Conservation (phyloP, 1,140 invertebrate genomes). For the Antheraea mylitta region DNA sequence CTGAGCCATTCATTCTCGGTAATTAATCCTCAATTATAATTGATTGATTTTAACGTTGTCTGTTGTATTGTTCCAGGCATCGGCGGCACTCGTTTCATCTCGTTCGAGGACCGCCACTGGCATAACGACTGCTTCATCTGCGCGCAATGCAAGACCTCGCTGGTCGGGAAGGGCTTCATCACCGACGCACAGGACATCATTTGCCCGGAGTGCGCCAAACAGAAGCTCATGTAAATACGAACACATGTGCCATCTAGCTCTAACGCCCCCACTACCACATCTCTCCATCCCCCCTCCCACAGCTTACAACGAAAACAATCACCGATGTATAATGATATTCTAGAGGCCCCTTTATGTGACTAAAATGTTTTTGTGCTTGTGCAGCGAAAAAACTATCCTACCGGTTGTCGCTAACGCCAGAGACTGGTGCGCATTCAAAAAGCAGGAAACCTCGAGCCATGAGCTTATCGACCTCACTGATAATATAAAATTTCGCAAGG, state of each 20-base stretch:
- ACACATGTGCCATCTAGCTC: slow-evolving; percentile 16
- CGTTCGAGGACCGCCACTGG: slow-evolving; percentile 99
- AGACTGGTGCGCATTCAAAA: slow-evolving; percentile 62
- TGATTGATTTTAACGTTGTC: too few species aligned
- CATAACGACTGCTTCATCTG: slow-evolving; percentile 99
- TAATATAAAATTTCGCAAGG: slow-evolving; percentile 50
- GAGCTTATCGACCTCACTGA: slow-evolving; percentile 49
- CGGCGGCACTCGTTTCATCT: slow-evolving; percentile 99
- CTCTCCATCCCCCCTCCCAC: slow-evolving; percentile 12
- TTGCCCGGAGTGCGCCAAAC: slow-evolving; percentile 99
- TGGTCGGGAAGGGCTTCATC: slow-evolving; percentile 99
- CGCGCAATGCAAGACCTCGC: slow-evolving; percentile 94
- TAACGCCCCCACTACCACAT: slow-evolving; percentile 28
- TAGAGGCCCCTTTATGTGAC: slow-evolving; percentile 19
- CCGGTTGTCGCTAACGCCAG: slow-evolving; percentile 68
- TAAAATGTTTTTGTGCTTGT: slow-evolving; percentile 56
- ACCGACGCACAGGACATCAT: slow-evolving; percentile 97
- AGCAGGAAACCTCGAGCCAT: slow-evolving; percentile 44
- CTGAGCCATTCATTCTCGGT: too few species aligned
- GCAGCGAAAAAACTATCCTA: slow-evolving; percentile 65
- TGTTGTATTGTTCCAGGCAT: slow-evolving; percentile 85
- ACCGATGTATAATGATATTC: background rate
- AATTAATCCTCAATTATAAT: too few species aligned
- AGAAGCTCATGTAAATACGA: slow-evolving; percentile 90
- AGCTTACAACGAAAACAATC: slow-evolving; percentile 5